Conservation (phyloP, 1,140 invertebrate species). For the Lycorma delicatula region DNA sequence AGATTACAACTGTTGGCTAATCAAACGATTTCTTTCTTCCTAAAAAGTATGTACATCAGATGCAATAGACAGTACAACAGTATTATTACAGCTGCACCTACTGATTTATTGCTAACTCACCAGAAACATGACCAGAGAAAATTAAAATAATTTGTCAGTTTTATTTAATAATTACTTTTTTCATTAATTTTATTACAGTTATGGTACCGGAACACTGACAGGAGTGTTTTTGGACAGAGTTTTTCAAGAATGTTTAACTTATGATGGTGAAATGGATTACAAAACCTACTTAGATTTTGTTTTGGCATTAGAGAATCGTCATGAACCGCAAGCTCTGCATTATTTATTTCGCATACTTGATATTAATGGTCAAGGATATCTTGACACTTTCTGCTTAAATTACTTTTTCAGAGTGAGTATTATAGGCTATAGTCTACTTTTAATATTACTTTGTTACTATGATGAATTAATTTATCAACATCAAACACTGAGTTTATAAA, state of each 20-base stretch:
- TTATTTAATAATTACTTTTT: too few species aligned
- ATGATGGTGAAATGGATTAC: conserved; percentile 96
- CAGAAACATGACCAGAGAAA: too few species aligned
- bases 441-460: neutral
- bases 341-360: conserved; percentile 91
- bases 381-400: conserved; percentile 84
- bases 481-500: too few species aligned
- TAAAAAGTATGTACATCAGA: too few species aligned
- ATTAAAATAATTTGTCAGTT: too few species aligned
- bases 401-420: conserved; percentile 79
- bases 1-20: too few species aligned
- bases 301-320: conserved; percentile 83
- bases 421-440: neutral
- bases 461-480: conserved; percentile 1
- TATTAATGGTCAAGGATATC: conserved; percentile 76
- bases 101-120: too few species aligned
- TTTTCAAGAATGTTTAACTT: conserved; percentile 92
- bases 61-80: too few species aligned
- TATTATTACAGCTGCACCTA: too few species aligned
- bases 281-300: conserved; percentile 95
- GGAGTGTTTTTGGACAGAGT: conserved; percentile 84
- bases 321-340: conserved; percentile 82
- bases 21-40: too few species aligned
- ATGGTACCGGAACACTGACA: conserved; percentile 86
- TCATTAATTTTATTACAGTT: too few species aligned